Evolutionary conservation across 2,888 invertebrate genomes (phyloP).

Genomic region (Napeogenes inachia): DNA sequence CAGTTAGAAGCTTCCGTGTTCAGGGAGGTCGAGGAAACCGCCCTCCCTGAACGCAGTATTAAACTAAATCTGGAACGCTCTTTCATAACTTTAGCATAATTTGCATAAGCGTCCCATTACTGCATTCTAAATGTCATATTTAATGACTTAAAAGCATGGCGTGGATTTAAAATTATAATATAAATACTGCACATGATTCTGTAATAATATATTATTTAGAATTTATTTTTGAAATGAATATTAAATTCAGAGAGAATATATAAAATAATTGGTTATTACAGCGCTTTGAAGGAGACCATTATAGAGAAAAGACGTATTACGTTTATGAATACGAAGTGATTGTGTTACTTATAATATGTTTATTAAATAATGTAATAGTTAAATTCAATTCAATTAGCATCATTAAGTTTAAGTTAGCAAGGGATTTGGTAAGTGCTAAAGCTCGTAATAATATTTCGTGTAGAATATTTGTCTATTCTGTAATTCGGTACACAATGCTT

Average conservation of each 20-base stretch:
- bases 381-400: no score
- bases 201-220: background rate
- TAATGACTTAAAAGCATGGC: conserved; percentile 8
- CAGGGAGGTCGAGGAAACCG: conserved; percentile 36
- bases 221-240: background rate
- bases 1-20: conserved; percentile 59
- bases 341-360: no score
- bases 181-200: background rate
- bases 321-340: no score
- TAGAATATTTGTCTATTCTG: background rate
- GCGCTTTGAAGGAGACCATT: no score
- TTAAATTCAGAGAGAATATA: background rate
- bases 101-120: conserved; percentile 65
- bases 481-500: conserved; percentile 1
- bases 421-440: no score
- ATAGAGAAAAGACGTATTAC: no score
- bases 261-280: background rate
- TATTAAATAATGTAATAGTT: no score
- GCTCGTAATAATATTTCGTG: background rate
- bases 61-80: conserved; percentile 60
- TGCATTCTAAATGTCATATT: conserved; percentile 26
- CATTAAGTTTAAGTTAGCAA: no score
- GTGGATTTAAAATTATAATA: background rate
- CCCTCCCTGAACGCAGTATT: conserved; percentile 43
- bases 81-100: conserved; percentile 65